Conservation (phyloP, 2,888 invertebrate species). For the Autographa gamma region DNA sequence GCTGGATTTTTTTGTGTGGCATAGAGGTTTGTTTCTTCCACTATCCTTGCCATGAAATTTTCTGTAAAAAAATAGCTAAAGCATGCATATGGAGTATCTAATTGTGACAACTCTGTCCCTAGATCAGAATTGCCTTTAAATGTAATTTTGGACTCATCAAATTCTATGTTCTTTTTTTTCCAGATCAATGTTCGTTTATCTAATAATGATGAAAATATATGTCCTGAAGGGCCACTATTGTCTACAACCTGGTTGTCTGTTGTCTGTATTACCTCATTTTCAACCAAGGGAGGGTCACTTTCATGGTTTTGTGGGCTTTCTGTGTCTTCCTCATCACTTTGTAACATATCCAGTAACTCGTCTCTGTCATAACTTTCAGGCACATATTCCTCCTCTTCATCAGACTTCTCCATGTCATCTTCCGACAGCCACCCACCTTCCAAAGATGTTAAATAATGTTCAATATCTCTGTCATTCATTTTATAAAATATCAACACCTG, state of each 20-base stretch:
- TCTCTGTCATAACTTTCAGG: neutral
- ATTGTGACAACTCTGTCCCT: conserved; percentile 15
- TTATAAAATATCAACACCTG: too few relatives aligned
- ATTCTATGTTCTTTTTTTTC: too few relatives aligned
- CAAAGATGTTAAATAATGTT: too few relatives aligned
- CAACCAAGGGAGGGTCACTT: too few relatives aligned
- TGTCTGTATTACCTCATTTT: too few relatives aligned
- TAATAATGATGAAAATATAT: too few relatives aligned
- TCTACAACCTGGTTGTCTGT: too few relatives aligned
- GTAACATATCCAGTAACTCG: neutral
- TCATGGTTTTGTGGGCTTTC: neutral
- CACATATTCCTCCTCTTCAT: neutral
- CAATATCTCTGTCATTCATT: too few relatives aligned
- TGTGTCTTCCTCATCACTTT: neutral
- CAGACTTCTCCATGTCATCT: neutral
- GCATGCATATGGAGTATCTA: conserved; percentile 13
- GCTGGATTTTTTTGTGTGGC: neutral
- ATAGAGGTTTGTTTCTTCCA: neutral
- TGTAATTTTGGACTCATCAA: too few relatives aligned
- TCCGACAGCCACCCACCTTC: conserved; percentile 1
- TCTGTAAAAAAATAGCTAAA: conserved; percentile 6
- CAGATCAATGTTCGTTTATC: too few relatives aligned
- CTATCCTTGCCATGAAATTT: neutral
- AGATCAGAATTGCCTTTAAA: neutral
- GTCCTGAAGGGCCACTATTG: too few relatives aligned